Conservation (phyloP, 2,888 invertebrate species). For the Lamellibrachia satsuma region DNA sequence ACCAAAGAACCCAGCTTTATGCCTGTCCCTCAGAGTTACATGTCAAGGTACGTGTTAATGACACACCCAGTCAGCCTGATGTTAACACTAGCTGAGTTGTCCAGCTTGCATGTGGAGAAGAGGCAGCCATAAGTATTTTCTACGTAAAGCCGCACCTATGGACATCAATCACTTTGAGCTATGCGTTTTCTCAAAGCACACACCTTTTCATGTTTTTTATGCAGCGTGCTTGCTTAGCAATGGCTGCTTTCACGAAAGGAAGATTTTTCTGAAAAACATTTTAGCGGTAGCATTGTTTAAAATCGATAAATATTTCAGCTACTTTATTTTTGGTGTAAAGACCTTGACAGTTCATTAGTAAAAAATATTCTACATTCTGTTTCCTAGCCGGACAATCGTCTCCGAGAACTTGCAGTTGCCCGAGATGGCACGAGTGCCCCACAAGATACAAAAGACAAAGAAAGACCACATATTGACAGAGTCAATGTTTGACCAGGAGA, state of each 20-base stretch:
- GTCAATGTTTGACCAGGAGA: not conserved
- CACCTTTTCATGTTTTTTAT: too few species aligned
- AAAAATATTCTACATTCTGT: not conserved
- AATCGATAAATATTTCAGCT: not conserved
- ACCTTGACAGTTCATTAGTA: not conserved
- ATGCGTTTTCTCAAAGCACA: too few species aligned
- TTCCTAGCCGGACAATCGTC: not conserved
- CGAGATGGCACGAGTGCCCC: not conserved
- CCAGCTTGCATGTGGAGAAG: too few species aligned
- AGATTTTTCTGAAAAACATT: too few species aligned
- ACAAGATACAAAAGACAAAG: not conserved
- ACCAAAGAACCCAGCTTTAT: not conserved
- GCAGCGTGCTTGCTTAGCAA: too few species aligned
- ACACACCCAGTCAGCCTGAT: not conserved
- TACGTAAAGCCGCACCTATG: too few species aligned
- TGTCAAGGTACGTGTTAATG: not conserved
- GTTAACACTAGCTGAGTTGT: too few species aligned
- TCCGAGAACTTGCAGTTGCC: not conserved
- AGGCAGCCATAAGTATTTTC: too few species aligned
- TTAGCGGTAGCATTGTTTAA: too few species aligned
- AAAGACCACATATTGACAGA: not conserved
- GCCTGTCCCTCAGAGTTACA: not conserved
- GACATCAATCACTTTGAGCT: too few species aligned
- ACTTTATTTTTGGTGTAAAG: not conserved
- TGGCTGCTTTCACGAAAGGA: too few species aligned